phyloP scores from a whole-genome alignment of 2,888 invertebrate genomes.

The Euspilapteryx auroguttella region DNA sequence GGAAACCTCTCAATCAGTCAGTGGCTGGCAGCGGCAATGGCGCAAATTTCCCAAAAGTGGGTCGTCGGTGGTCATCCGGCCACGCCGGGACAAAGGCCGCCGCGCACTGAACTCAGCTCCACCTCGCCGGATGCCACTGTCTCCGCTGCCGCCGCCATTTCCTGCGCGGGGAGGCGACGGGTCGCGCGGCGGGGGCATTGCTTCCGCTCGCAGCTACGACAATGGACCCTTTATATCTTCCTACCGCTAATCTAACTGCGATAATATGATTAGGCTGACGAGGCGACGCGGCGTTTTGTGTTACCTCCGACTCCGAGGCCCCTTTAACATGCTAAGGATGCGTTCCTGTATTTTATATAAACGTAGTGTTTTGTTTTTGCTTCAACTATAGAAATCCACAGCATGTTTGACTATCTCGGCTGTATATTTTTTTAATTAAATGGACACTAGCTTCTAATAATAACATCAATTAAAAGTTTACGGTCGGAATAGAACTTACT shows the following conservation, averaged over 20 bases:
- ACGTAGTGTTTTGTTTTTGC: too few relatives aligned
- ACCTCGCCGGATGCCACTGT: slow-evolving; percentile 47
- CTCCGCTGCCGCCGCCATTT: slow-evolving; percentile 52
- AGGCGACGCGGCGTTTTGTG: neutral
- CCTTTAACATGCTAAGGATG: slow-evolving; percentile 2
- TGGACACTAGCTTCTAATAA: too few relatives aligned
- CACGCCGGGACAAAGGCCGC: slow-evolving; percentile 21
- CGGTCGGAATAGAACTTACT: too few relatives aligned
- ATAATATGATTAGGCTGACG: slow-evolving; percentile 32
- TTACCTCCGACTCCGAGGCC: slow-evolving; percentile 7
- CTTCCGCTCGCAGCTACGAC: slow-evolving; percentile 22
- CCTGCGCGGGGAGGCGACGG: slow-evolving; percentile 10
- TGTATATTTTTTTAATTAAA: too few relatives aligned
- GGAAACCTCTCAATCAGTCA: slow-evolving; percentile 16
- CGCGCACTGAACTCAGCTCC: slow-evolving; percentile 16
- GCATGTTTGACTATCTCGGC: too few relatives aligned
- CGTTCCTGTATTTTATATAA: neutral
- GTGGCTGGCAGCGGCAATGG: slow-evolving; percentile 13
- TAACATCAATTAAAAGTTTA: too few relatives aligned
- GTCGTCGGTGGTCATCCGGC: slow-evolving; percentile 14
- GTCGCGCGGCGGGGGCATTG: slow-evolving; percentile 13
- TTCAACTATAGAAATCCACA: too few relatives aligned
- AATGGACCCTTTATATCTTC: slow-evolving; percentile 45
- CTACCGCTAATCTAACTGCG: slow-evolving; percentile 41
- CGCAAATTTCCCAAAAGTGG: slow-evolving; percentile 17